Conservation (phyloP, 1,140 invertebrate genomes). For the Trypoxylus dichotomus region DNA sequence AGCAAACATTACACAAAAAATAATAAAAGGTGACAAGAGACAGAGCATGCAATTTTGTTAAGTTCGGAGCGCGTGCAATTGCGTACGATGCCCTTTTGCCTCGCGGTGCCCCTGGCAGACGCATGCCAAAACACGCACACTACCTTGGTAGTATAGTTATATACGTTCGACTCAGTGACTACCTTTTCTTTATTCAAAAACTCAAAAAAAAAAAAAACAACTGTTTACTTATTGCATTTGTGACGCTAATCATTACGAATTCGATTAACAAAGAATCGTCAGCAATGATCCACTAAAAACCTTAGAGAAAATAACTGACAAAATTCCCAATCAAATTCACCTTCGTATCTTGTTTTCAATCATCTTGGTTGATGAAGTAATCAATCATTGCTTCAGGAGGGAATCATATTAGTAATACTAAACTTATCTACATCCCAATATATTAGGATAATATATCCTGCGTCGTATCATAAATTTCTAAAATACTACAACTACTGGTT, state of each 20-base stretch:
- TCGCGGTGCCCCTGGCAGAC: slow-evolving; percentile 44
- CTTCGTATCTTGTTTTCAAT: too few species aligned
- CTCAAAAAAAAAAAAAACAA: not conserved
- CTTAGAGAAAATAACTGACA: too few species aligned
- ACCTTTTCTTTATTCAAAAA: not conserved
- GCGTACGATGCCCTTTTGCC: slow-evolving; percentile 46
- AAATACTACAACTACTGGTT: too few species aligned
- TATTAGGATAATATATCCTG: too few species aligned
- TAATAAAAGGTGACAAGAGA: slow-evolving; percentile 36
- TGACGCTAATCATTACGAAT: not conserved
- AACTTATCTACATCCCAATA: too few species aligned
- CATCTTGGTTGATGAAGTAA: too few species aligned
- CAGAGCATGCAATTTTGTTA: slow-evolving; percentile 42
- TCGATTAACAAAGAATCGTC: too few species aligned
- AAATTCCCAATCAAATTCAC: too few species aligned
- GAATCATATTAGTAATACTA: too few species aligned
- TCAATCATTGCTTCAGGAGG: too few species aligned
- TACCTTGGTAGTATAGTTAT: slow-evolving; percentile 33
- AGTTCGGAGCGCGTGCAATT: slow-evolving; percentile 47
- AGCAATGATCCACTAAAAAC: too few species aligned
- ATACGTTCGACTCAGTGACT: slow-evolving; percentile 10
- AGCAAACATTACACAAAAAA: slow-evolving; percentile 42
- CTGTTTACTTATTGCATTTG: not conserved
- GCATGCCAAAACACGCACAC: slow-evolving; percentile 39
- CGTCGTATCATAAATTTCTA: too few species aligned